phyloP scores from a whole-genome alignment of 2,888 invertebrate species.

The Eupithecia inturbata region DNA sequence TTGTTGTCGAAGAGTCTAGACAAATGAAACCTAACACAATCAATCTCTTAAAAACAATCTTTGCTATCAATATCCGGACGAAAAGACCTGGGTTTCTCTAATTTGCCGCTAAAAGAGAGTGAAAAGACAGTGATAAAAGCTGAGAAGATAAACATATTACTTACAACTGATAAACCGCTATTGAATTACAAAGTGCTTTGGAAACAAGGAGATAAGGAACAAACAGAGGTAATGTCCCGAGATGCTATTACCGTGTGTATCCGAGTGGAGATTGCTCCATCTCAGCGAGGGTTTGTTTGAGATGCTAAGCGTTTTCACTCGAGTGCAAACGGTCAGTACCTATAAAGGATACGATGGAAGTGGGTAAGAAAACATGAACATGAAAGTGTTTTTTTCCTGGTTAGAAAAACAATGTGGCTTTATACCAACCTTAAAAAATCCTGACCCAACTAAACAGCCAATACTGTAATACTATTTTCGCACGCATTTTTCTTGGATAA shows the following conservation, averaged over 20 bases:
- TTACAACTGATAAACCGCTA: constrained; percentile 27
- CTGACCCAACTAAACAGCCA: neutral
- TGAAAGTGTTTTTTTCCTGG: neutral
- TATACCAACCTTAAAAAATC: neutral
- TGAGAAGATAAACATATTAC: constrained; percentile 32
- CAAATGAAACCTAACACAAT: neutral
- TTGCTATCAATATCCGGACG: neutral
- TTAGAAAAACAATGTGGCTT: neutral
- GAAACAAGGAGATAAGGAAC: constrained; percentile 45
- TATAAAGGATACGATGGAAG: neutral
- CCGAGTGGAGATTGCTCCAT: neutral
- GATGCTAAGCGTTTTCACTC: constrained; percentile 56
- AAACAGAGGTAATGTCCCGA: constrained; percentile 55
- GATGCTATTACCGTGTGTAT: constrained; percentile 33
- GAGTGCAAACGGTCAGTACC: neutral
- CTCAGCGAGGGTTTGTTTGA: constrained; percentile 16
- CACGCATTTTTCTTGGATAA: neutral
- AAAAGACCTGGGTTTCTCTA: neutral
- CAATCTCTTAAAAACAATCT: neutral
- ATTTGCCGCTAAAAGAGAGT: neutral
- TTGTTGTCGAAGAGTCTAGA: constrained; percentile 1
- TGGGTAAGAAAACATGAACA: neutral
- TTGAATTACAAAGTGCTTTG: constrained; percentile 31
- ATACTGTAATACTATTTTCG: neutral
- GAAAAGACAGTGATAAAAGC: constrained; percentile 11